Base-by-base conservation (phyloP, 2,113 vertebrate species). In the Rhinolophus sinicus region DNA sequence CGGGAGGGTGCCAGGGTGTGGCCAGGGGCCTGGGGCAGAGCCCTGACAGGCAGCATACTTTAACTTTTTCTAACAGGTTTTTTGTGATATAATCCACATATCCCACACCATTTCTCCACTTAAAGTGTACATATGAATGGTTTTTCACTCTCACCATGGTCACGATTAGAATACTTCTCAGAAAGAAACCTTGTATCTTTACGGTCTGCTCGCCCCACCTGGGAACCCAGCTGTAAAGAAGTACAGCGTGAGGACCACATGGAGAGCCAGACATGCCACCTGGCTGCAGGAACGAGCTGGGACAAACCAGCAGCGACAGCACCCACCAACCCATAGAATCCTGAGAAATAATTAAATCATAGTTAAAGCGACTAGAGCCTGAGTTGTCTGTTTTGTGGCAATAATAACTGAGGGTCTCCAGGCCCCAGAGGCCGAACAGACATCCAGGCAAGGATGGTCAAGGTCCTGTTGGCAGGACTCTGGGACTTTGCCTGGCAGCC, bases 301-400 rank as follows among this genome's bases (percentile, higher is more conserved):
- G 40, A n/a, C 47, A 35, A 6, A 22, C 6, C 47, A 35, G 82
- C 76, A 65, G 54, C n/a, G 47, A 21, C 13, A 14, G 44, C n/a
- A 12, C 21, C 30, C 70, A 50, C 24, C 70, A 44, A 4, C 22
- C 16, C 78, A 18, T 3, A 30, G 72, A n/a, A n/a, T 40, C 60
- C 85, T 35, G 24, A 54, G 70, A 80, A 83, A 44, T 2, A 30
- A 14, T 0, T 50, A 44, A 56, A 18, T 13, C 30, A 0, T 1
- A 11, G 24, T 73, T 4, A 3, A 6, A 69, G 85, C 6, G 0
- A 3, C 62, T 16, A 4, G n/a, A 70, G 0, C 38, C 50, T 1
- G 30, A 40, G 22, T 7, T 11, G n/a, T 75, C 26, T 28, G 44
- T 7, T 2, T 1, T 5, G 12, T 4, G 21, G 9, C 8, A 8